Percentiles rank a stretch among this genome's conserved stretches.
Conservation (phyloP, 2,888 invertebrate species). For the Cantharis nigra region DNA sequence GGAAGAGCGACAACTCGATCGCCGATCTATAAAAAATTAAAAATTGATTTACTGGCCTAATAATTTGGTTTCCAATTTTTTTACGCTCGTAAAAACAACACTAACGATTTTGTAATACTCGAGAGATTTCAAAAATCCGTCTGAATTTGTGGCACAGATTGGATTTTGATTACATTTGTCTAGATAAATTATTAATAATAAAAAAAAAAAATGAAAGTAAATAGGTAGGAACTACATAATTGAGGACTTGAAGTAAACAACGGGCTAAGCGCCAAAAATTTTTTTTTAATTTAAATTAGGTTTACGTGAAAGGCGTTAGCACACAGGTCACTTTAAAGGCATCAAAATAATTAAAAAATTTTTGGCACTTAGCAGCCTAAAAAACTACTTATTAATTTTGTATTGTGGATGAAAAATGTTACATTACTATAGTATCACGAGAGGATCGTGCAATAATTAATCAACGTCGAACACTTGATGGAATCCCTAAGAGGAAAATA, state of each 20-base stretch:
- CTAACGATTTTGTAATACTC: not conserved
- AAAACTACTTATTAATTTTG: not conserved
- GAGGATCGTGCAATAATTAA: not conserved
- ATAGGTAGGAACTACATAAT: not conserved
- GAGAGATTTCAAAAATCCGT: not conserved
- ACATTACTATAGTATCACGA: not conserved
- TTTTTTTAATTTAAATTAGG: no score
- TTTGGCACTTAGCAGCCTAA: no score
- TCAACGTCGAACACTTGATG: not conserved
- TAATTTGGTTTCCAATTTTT: not conserved
- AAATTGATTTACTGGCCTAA: not conserved
- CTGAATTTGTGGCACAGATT: not conserved
- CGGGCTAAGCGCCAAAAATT: no score
- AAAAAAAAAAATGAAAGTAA: not conserved
- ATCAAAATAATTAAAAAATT: no score
- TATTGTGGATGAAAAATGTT: not conserved
- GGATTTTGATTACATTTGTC: not conserved
- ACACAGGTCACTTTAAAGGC: no score
- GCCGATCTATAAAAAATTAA: constrained; percentile 64
- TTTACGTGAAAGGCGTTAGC: no score
- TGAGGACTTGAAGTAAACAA: no score
- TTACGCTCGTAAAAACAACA: not conserved
- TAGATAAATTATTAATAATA: not conserved
- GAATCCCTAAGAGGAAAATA: not conserved
- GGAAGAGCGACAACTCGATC: constrained; percentile 84